Percentiles rank a stretch among this genome's conserved stretches.
Evolutionary conservation across 2,113 vertebrate genomes (phyloP).

Genomic region (Chaetura pelagica): DNA sequence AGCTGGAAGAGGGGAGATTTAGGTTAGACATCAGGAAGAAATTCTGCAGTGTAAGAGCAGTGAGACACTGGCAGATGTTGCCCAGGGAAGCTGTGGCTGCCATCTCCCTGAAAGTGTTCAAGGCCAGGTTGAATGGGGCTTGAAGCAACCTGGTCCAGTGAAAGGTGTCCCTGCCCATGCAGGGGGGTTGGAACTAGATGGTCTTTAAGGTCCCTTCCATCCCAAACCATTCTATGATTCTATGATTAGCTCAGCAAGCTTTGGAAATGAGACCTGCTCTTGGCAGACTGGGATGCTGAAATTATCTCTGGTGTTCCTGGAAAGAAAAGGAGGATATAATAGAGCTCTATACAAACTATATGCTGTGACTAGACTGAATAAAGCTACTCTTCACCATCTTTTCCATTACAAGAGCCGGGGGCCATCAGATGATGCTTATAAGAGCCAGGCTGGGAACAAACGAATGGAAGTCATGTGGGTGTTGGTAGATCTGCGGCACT

Average conservation of each 20-base stretch:
- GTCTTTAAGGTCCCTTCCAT: no score
- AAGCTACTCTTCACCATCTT: not conserved
- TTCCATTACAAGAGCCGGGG: not conserved
- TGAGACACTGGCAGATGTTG: no score
- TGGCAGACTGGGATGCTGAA: not conserved
- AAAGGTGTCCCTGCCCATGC: no score
- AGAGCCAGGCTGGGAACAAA: not conserved
- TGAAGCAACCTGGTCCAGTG: no score
- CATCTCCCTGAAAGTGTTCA: no score
- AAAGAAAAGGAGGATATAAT: not conserved
- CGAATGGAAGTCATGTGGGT: not conserved
- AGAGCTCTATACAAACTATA: not conserved
- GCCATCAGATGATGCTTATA: not conserved
- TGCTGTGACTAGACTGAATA: not conserved
- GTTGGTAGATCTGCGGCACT: not conserved
- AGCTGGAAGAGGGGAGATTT: no score
- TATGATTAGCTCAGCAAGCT: not conserved
- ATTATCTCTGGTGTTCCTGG: not conserved
- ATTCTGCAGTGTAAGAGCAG: no score
- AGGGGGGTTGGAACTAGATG: no score
- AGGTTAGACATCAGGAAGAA: no score
- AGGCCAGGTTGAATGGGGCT: no score
- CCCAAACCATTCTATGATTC: no score
- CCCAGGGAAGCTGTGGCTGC: no score
- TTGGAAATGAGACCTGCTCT: not conserved